phyloP scores from a whole-genome alignment of 2,113 vertebrate species.

The Oceanites oceanicus region DNA sequence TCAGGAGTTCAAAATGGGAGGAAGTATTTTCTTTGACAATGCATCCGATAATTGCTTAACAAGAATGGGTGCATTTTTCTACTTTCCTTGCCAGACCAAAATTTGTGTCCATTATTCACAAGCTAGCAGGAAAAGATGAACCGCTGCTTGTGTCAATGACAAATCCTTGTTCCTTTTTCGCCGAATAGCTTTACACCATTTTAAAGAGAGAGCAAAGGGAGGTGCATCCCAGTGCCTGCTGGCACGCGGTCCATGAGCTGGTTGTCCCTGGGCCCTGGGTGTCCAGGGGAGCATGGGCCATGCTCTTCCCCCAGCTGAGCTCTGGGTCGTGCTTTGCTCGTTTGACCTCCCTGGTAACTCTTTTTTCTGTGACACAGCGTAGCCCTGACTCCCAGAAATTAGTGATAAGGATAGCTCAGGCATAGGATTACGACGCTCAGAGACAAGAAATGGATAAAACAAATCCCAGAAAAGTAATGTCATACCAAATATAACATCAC shows the following conservation, averaged over 20 bases:
- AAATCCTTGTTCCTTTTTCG: neutral
- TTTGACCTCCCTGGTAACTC: neutral
- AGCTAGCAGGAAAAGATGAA: neutral
- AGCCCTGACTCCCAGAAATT: neutral
- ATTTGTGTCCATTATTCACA: neutral
- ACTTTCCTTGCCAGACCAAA: neutral
- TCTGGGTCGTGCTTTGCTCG: neutral
- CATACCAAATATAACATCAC: too few species aligned
- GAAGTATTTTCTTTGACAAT: neutral
- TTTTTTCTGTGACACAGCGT: neutral
- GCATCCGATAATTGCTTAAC: accelerated
- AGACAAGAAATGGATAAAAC: neutral
- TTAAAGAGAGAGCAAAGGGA: too few species aligned
- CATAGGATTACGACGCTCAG: neutral
- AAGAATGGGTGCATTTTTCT: neutral
- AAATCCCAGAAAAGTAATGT: neutral
- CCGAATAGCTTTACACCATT: neutral
- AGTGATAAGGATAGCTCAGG: accelerated
- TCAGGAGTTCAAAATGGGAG: neutral
- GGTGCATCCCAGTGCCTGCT: neutral
- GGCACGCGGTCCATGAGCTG: accelerated
- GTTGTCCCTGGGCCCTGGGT: neutral
- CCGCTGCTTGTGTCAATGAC: neutral
- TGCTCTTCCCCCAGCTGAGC: neutral
- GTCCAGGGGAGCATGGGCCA: accelerated